Conservation (phyloP, 2,797 vertebrate species). For the Enteromius argenteus region DNA sequence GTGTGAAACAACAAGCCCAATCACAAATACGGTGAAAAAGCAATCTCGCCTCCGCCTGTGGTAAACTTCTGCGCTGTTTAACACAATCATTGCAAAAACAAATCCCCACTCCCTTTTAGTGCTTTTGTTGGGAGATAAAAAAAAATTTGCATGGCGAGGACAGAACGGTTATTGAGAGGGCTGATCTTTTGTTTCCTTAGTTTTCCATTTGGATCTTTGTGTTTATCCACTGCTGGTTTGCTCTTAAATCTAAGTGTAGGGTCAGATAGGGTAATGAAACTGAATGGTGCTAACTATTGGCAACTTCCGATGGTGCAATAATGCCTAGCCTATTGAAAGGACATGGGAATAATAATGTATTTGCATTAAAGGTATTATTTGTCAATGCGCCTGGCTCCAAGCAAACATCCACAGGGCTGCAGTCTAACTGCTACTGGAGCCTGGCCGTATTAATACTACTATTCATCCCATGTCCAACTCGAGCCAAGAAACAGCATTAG, state of each 20-base stretch:
- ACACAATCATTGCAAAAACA: constrained; percentile 46
- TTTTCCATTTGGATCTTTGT: constrained; percentile 47
- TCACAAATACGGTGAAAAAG: constrained; percentile 48
- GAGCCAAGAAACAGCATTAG: constrained; percentile 66
- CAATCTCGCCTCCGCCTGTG: constrained; percentile 45
- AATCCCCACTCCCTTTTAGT: constrained; percentile 41
- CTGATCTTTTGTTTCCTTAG: constrained; percentile 36
- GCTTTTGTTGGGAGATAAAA: constrained; percentile 48
- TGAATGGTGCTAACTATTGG: constrained; percentile 24
- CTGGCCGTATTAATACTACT: constrained; percentile 61
- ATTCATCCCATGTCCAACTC: constrained; percentile 60
- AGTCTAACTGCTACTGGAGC: constrained; percentile 57
- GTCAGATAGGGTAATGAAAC: constrained; percentile 25
- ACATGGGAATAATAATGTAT: constrained; percentile 57
- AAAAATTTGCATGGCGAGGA: constrained; percentile 23
- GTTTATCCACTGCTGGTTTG: constrained; percentile 31
- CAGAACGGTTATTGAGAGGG: constrained; percentile 48
- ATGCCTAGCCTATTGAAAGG: constrained; percentile 46
- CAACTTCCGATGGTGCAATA: constrained; percentile 31
- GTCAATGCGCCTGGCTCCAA: constrained; percentile 50
- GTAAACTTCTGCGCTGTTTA: constrained; percentile 42
- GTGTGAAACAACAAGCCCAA: constrained; percentile 56
- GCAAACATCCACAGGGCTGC: constrained; percentile 50
- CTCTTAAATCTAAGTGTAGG: constrained; percentile 25
- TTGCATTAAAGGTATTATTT: constrained; percentile 61